Percentiles rank a stretch among this genome's conserved stretches.
phyloP scores from a whole-genome alignment of 2,113 vertebrate genomes.

The Numida meleagris region DNA sequence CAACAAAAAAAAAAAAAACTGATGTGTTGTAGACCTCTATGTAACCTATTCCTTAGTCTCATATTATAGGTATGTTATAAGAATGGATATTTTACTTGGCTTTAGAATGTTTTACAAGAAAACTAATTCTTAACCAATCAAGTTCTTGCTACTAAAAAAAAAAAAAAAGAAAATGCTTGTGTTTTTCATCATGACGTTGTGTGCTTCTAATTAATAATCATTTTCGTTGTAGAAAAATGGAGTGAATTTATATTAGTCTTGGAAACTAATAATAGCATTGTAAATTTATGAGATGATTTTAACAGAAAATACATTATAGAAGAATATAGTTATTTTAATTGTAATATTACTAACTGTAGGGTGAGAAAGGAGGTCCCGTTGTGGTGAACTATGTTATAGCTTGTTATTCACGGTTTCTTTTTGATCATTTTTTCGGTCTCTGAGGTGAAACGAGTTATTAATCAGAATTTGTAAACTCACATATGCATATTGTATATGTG shows the following conservation, averaged over 20 bases:
- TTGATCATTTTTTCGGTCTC: conserved; percentile 99
- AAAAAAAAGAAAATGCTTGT: conserved; percentile 85
- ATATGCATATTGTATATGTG: conserved; percentile 99
- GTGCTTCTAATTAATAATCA: conserved; percentile 98
- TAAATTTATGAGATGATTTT: conserved; percentile 98
- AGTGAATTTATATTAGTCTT: conserved; percentile 99
- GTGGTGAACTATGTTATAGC: conserved; percentile 99
- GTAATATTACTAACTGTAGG: conserved; percentile 99
- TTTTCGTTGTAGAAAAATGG: conserved; percentile 99
- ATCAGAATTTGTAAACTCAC: conserved; percentile 99
- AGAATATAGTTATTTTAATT: conserved; percentile 99
- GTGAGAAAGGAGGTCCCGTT: conserved; percentile 90
- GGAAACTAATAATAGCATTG: conserved; percentile 98
- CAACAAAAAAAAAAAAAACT: conserved; percentile 78
- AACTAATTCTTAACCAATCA: conserved; percentile 94
- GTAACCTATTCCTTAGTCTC: conserved; percentile 94
- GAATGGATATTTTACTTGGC: conserved; percentile 99
- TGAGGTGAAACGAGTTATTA: conserved; percentile 99
- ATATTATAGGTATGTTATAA: conserved; percentile 97
- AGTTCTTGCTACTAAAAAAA: conserved; percentile 93
- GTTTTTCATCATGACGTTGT: conserved; percentile 97
- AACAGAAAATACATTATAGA: conserved; percentile 97
- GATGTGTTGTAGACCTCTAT: conserved; percentile 91
- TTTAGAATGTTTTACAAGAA: conserved; percentile 97
- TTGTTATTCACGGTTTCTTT: conserved; percentile 99